phyloP scores from a whole-genome alignment of 2,113 vertebrate species.

The Daphoenositta chrysoptera region DNA sequence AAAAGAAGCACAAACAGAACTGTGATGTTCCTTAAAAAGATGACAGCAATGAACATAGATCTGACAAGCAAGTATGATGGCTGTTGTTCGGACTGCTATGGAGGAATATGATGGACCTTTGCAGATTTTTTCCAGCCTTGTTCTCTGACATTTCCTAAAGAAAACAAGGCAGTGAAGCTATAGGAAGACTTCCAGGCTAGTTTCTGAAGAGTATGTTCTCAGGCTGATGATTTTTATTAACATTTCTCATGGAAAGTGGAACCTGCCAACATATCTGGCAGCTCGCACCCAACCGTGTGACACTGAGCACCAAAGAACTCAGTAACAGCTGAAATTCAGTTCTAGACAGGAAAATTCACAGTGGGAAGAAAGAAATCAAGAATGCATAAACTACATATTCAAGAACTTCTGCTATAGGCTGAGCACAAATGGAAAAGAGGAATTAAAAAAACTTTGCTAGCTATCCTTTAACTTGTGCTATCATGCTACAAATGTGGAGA shows the following conservation, averaged over 20 bases:
- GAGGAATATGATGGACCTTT: not conserved
- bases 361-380: not conserved
- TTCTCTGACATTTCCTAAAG: not conserved
- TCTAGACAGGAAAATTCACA: not conserved
- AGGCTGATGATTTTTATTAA: not conserved
- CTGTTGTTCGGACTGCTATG: not conserved
- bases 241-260: not conserved
- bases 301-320: not conserved
- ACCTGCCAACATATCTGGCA: not conserved
- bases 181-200: not conserved
- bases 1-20: not conserved
- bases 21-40: not conserved
- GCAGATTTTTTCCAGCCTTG: not conserved
- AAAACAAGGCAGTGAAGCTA: not conserved
- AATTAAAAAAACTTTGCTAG: not conserved
- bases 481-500: not conserved
- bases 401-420: not conserved
- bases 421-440: not conserved
- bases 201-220: not conserved
- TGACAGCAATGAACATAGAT: not conserved
- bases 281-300: not conserved
- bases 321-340: not conserved
- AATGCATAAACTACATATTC: not conserved
- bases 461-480: not conserved
- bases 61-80: not conserved